phyloP scores from a whole-genome alignment of 2,797 vertebrate genomes.

The Vipera ursinii region DNA sequence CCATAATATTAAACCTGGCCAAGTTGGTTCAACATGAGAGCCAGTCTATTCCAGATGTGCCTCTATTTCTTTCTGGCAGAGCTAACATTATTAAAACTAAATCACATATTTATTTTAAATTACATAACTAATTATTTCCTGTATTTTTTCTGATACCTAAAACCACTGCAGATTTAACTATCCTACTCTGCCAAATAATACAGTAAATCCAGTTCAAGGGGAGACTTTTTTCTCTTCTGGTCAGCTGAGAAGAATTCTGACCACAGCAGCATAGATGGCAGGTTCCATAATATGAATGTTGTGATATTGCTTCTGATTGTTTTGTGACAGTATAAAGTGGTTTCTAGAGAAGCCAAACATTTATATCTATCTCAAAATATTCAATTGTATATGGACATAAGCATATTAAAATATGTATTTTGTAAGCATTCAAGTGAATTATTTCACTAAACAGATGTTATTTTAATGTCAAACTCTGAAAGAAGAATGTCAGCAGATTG shows the following conservation, averaged over 20 bases:
- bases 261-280: background rate
- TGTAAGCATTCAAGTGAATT: background rate
- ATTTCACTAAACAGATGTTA: slow-evolving; percentile 26
- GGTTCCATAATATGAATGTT: background rate
- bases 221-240: background rate
- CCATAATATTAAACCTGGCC: background rate
- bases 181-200: background rate
- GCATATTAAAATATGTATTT: slow-evolving; percentile 15
- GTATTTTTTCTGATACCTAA: background rate
- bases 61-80: background rate
- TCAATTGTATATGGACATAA: slow-evolving; percentile 18
- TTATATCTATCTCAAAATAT: slow-evolving; percentile 41
- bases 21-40: background rate
- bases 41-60: background rate
- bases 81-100: background rate
- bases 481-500: background rate
- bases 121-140: background rate
- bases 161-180: background rate
- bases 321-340: background rate
- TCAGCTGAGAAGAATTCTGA: background rate
- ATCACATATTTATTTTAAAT: background rate
- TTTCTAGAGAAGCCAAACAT: background rate
- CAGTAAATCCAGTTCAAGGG: background rate
- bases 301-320: background rate
- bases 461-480: slow-evolving; percentile 29